Evolutionary conservation across 1,140 invertebrate species (phyloP), one percentile per base, ranked within the genome.

Genomic region (Nixonia krombeini): DNA sequence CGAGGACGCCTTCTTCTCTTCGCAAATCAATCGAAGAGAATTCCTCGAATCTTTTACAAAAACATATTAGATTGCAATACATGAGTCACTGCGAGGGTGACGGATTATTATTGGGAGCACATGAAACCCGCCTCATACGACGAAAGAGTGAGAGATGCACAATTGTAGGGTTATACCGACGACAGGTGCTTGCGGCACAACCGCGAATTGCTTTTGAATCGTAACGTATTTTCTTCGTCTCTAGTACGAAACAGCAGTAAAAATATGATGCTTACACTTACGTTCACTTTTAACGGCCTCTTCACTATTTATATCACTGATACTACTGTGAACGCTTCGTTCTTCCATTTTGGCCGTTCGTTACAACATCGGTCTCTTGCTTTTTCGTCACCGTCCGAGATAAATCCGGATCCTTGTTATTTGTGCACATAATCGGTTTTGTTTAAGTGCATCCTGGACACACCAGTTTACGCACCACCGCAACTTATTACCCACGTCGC

Each of bases 231-330:
- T 0, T 0, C 7, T 0, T 10, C 17, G 18, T 35, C 33, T 47
- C 16, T 10, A n/a, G 12, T 18, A 35, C 1, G 25, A 40, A 18
- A 38, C 13, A 17, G 4, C 8, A 44, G 15, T 10, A 6, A 51
- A 35, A 46, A 38, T 38, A 37, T 13, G 16, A 38, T 40, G 49
- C 33, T 44, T 16, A 2, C 28, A 82, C 81, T 84, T 80, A 83
- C 82, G 58, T 49, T 84, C 82, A 64, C 45, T 78, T 73, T 72
- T 82, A 46, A 73, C 68, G 49, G 75, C 57, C 63, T 83, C 83
- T 72, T 84, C 83, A 81, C 81, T 84, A 85, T 85, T 85, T 84
- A 85, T 84, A 83, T 84, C 83, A 74, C 80, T 84, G 77, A 79
- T 84, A 79, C 79, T 83, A 74, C 82, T 78, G 66, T 82, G 79